Base-by-base conservation (phyloP, 2,888 invertebrate species). In the Odontothrips loti region DNA sequence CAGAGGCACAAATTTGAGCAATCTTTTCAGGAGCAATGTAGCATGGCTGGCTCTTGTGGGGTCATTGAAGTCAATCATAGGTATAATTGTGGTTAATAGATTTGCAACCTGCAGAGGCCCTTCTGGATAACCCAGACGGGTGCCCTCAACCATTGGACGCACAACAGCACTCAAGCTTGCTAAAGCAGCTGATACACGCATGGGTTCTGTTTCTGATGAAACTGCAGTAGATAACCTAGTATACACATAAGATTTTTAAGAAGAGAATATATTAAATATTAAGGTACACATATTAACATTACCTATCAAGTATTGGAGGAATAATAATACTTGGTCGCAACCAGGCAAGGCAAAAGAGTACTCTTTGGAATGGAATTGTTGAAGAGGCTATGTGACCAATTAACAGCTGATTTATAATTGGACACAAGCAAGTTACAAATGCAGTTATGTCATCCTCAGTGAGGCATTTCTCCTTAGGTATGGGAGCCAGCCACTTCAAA, bases 41-140 rank as follows among this genome's bases (percentile, higher is more conserved):
- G 95, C 93, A 43, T 93, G 90, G 80, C 93, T 88, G 43, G 93
- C 93, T 87, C 94, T 94, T 83, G 91, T 90, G 78, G 93, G 90
- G 87, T 97, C 97, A 86, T 97, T 97, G 0, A 95, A 93, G 87
- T 97, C 97, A 79, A 98, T 93, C 20, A 96, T 97, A 0, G 97
- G 97, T 27, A 98, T 88, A 0, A 94, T 90, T 0, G 93, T 92
- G 86, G 94, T 91, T 20, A 97, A 89, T 47, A 97, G 89, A 0
- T 96, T 95, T 27, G 97, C 89, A 0, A 96, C 92, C 85, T 96
- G 95, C 0, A 91, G 91, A 8, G 94, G 93, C 0, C 96, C 96
- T 86, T 94, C 95, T 0, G 92, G 90, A 86, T 91, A 94, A 43
- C 86, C 84, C 80, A 87, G 86, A 68, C 87, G 85, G 79, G 87